Evolutionary conservation across 30 jellyfish, hydroid and myxozoan genomes (phyloP).

Genomic region (Pelagia noctiluca): DNA sequence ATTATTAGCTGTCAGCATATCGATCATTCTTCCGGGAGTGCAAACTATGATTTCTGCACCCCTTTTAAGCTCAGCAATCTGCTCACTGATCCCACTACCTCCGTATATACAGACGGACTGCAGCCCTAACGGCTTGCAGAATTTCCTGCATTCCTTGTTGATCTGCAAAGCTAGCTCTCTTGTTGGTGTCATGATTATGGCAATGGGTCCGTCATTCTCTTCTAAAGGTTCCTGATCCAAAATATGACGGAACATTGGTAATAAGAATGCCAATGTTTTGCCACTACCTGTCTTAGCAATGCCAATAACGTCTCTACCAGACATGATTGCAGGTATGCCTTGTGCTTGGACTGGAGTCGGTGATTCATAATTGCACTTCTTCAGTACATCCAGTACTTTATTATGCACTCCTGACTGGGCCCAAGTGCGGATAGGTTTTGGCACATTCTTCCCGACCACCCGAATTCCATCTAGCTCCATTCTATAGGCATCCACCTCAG

Average conservation of each 20-base stretch:
- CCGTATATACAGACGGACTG: slow-evolving; percentile 94
- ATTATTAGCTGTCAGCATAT: slow-evolving; percentile 97
- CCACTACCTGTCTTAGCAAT: slow-evolving; percentile 99
- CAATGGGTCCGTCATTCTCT: slow-evolving; percentile 98
- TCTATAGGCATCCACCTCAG: slow-evolving; percentile 90
- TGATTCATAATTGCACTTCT: slow-evolving; percentile 83
- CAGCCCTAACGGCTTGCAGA: slow-evolving; percentile 88
- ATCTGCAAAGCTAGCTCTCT: slow-evolving; percentile 97
- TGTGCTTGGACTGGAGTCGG: slow-evolving; percentile 99
- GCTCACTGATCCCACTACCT: slow-evolving; percentile 99
- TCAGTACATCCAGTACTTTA: slow-evolving; percentile 81
- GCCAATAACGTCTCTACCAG: slow-evolving; percentile 99
- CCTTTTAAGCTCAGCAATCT: slow-evolving; percentile 94
- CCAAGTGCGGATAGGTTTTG: slow-evolving; percentile 98
- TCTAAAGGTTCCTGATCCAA: slow-evolving; percentile 93
- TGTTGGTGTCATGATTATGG: slow-evolving; percentile 98
- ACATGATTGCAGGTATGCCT: slow-evolving; percentile 98
- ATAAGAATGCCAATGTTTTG: slow-evolving; percentile 92
- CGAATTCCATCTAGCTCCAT: slow-evolving; percentile 81
- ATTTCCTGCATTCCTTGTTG: slow-evolving; percentile 86
- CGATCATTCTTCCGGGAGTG: slow-evolving; percentile 99
- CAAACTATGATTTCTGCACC: slow-evolving; percentile 99
- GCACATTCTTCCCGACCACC: slow-evolving; percentile 94
- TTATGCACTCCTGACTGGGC: slow-evolving; percentile 92
- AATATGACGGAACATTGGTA: slow-evolving; percentile 99